Conservation (phyloP, 2,113 vertebrate species). For the Fregata magnificens region DNA sequence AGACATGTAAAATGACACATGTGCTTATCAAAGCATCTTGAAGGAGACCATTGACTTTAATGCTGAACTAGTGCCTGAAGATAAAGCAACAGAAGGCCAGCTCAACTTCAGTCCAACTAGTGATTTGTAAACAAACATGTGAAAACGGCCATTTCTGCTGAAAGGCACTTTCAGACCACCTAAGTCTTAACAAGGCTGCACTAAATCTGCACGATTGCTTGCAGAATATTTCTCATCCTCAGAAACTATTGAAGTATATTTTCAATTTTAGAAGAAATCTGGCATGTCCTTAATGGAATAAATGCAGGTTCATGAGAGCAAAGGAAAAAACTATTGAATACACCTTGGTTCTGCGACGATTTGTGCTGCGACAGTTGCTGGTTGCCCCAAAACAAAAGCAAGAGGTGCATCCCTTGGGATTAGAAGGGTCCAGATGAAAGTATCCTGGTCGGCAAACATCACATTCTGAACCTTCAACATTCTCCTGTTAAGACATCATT, state of each 20-base stretch:
- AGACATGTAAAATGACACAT: neutral
- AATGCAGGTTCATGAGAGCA: neutral
- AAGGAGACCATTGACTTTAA: neutral
- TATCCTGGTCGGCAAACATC: constrained; percentile 80
- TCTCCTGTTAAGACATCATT: constrained; percentile 77
- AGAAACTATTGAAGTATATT: neutral
- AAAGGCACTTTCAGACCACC: neutral
- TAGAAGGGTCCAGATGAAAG: constrained; percentile 85
- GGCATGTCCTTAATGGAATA: neutral
- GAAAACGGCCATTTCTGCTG: neutral
- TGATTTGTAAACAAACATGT: neutral
- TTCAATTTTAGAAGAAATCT: neutral
- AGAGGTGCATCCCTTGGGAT: constrained; percentile 83
- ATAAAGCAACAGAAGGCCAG: neutral
- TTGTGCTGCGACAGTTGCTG: constrained; percentile 80
- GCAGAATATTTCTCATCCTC: neutral
- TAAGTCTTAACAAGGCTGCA: neutral
- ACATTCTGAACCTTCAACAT: constrained; percentile 83
- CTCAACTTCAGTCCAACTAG: neutral
- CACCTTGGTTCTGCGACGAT: constrained; percentile 85
- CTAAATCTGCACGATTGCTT: neutral
- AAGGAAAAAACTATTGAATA: neutral
- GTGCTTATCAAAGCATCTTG: neutral
- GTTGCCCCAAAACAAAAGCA: constrained; percentile 93
- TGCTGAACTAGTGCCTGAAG: neutral